Evolutionary conservation across 1,140 invertebrate genomes (phyloP), one percentile per base, ranked within the genome.

Genomic region (Listronotus oregonensis): DNA sequence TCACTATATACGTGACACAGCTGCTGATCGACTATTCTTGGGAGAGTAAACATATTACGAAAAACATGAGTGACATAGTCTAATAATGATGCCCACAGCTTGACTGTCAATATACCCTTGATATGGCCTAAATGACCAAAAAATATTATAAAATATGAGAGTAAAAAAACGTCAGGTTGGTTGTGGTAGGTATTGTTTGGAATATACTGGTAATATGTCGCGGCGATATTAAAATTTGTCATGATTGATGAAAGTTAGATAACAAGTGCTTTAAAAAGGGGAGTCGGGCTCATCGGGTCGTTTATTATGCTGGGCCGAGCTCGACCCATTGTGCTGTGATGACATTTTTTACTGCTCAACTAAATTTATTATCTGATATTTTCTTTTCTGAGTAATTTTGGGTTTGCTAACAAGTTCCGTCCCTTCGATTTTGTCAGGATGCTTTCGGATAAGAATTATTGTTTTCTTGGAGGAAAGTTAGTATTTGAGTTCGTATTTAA

Each of bases 191-290:
- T 72, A 72, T 73, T 73, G 72, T 73, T 65, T 69, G 66, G 66
- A 72, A 73, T 73, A 71, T 72, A 73, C 70, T 72, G 72, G 72
- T 73, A 75, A 75, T 73, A 73, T 69, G 68, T 75, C 66, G 62
- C 68, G 60, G 72, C 71, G 74, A 76, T 76, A 76, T 76, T 76
- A 76, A 76, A 76, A 76, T 76, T 74, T 74, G 69, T 76, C 69
- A 63, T 76, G 74, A 76, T 76, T 76, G 74, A 76, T 76, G 74
- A 70, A 73, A 74, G 68, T 71, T 69, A 71, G 73, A 74, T 70
- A 74, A 71, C 72, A 74, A 74, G 59, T 67, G 61, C 65, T 52
- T 61, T 67, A 68, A 69, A 70, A 62, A 67, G 71, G 46, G 64
- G 70, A 61, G 60, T 44, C 17, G 59, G 64, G 31, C 57, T 62